Evolutionary conservation across 2,888 invertebrate species (phyloP), one percentile per base, ranked within the genome.

Genomic region (Zhuqinia jingwanae): DNA sequence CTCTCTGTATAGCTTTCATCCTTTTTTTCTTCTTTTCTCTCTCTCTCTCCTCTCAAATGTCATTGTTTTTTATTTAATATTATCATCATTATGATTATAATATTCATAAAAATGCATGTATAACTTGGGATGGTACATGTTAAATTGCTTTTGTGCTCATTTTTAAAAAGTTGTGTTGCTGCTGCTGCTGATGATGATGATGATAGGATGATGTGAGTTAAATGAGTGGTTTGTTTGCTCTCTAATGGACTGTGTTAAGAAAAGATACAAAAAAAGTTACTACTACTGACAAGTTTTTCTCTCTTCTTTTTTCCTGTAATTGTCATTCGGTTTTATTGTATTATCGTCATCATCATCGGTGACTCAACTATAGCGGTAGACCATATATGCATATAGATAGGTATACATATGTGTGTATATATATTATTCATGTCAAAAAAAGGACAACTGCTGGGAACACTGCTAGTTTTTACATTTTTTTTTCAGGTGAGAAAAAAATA

Each of bases 401-500:
- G 78, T 25, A 10, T 17, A 11, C 47, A 10, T 65, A 11, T 50
- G 50, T 79, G 30, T 58, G 15, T 63, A 42, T 10, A 81, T 81
- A 42, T 81, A 80, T 80, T 80, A 82, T 82, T 73, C 75, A 82
- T 82, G 30, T 75, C 15, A 60, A 2, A 22, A 73, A 30, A 20
- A 75, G 82, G 70, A 82, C 82, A 82, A 82, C 82, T 82, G 82
- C 60, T 82, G 82, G 27, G 82, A 36, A 36, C 36, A 6, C 36
- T 36, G 5, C 8, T 3, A 36, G 36, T 8, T 36, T 36, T 8
- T 36, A 36, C n/a, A n/a, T n/a, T n/a, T n/a, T 36, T 36, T 36
- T 45, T 47, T 45, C 27, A 70, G 81, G 81, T 70, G 58, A 56
- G 75, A 75, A 58, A 76, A 76, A 76, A 58, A 5, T 13, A 1